Evolutionary conservation across 2,113 vertebrate species (phyloP).

Genomic region (Ginglymostoma cirratum): DNA sequence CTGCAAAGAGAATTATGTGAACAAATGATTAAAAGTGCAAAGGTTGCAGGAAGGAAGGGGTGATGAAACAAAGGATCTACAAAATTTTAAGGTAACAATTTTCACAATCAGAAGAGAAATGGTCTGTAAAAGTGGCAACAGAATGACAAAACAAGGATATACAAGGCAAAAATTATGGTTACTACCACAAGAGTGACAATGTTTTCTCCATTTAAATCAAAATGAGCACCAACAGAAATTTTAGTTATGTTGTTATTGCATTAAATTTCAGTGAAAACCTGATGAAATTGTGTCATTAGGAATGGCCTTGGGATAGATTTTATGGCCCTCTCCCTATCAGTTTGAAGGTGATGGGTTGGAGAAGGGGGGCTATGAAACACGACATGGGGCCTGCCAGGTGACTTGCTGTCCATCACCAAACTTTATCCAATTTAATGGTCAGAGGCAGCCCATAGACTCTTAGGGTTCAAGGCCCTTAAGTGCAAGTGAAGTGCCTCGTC

Average conservation of each 20-base stretch:
- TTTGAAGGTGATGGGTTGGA: no score
- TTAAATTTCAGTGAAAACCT: not conserved
- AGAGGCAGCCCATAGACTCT: no score
- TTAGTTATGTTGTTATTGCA: not conserved
- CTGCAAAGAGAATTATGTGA: not conserved
- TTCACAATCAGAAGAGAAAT: not conserved
- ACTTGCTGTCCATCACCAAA: no score
- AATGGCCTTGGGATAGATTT: not conserved
- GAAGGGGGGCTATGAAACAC: no score
- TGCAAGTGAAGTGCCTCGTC: not conserved
- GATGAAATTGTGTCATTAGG: not conserved
- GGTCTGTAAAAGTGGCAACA: not conserved
- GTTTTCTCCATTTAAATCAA: not conserved
- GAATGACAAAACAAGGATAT: not conserved
- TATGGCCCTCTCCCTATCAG: no score
- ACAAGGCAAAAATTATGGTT: not conserved
- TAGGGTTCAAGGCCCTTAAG: not conserved
- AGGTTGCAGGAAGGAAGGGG: not conserved
- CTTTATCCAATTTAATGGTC: no score
- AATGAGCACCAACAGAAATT: not conserved
- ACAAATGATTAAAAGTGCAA: no score
- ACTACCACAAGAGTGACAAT: not conserved
- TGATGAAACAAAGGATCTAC: not conserved
- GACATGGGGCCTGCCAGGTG: no score
- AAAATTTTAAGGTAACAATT: not conserved